Evolutionary conservation across 2,888 invertebrate genomes (phyloP).

Genomic region (Esperia sulphurella): DNA sequence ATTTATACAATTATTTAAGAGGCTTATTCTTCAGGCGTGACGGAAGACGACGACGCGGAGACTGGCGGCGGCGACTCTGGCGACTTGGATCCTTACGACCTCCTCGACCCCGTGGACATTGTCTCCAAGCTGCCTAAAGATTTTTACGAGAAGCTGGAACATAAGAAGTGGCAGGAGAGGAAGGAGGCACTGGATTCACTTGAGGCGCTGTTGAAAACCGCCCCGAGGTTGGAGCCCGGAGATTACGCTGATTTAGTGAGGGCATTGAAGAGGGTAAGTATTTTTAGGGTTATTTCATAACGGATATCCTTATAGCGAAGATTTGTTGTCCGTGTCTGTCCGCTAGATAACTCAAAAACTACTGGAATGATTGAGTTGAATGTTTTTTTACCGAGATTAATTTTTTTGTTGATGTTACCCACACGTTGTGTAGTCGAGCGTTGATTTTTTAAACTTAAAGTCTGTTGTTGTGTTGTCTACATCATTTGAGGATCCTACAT

Average conservation of each 20-base stretch:
- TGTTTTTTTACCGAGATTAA: too few species aligned
- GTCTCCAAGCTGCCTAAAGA: conserved; percentile 95
- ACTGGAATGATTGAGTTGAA: too few species aligned
- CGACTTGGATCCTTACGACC: conserved; percentile 93
- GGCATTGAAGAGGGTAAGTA: conserved; percentile 88
- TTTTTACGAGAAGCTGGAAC: conserved; percentile 95
- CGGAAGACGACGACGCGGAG: conserved; percentile 77
- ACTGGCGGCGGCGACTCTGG: conserved; percentile 80
- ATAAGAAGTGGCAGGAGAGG: conserved; percentile 97
- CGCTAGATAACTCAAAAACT: too few species aligned
- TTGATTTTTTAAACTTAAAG: too few species aligned
- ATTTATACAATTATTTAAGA: neutral
- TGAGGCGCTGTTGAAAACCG: conserved; percentile 86
- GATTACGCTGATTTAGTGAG: conserved; percentile 95
- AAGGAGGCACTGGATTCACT: conserved; percentile 94
- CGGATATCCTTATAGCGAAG: neutral
- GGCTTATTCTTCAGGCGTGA: conserved; percentile 37
- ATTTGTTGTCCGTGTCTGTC: too few species aligned
- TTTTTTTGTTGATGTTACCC: too few species aligned
- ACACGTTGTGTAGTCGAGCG: too few species aligned
- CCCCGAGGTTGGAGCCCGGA: conserved; percentile 92
- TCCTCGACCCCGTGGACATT: conserved; percentile 95
- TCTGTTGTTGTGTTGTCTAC: too few species aligned
- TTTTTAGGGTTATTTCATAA: neutral
- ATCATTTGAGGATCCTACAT: too few species aligned